Evolutionary conservation across 2,797 vertebrate genomes (phyloP).

Genomic region (Hybognathus amarus): DNA sequence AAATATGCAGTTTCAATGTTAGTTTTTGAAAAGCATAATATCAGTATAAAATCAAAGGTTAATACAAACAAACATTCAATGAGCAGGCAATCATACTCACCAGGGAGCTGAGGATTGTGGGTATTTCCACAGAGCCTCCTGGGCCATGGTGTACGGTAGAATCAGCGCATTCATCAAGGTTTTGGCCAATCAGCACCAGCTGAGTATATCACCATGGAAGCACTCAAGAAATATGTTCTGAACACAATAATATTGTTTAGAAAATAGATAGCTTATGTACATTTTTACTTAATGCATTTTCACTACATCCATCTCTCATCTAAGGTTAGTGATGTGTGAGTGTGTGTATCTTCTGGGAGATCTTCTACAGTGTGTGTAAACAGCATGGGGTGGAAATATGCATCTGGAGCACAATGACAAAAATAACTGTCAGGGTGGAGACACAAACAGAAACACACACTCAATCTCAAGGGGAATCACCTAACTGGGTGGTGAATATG

Average conservation of each 20-base stretch:
- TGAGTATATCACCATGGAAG: constrained; percentile 13
- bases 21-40: not conserved
- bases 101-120: constrained; percentile 55
- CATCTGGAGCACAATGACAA: constrained; percentile 32
- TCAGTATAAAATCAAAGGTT: not conserved
- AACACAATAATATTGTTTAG: constrained; percentile 7
- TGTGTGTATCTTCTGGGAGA: constrained; percentile 10
- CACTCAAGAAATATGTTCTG: not conserved
- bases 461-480: constrained; percentile 35
- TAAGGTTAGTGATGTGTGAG: constrained; percentile 14
- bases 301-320: not conserved
- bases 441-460: constrained; percentile 34
- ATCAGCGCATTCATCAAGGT: constrained; percentile 44
- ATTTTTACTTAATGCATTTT: not conserved
- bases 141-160: constrained; percentile 56
- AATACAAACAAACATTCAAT: constrained; percentile 31
- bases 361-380: constrained; percentile 37
- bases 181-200: constrained; percentile 7
- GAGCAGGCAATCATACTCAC: constrained; percentile 45
- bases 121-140: constrained; percentile 54
- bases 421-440: constrained; percentile 51
- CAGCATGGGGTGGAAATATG: constrained; percentile 44
- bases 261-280: not conserved
- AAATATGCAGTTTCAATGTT: not conserved
- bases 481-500: not conserved